phyloP scores from a whole-genome alignment of 2,888 invertebrate genomes.

The Torymus texanus region DNA sequence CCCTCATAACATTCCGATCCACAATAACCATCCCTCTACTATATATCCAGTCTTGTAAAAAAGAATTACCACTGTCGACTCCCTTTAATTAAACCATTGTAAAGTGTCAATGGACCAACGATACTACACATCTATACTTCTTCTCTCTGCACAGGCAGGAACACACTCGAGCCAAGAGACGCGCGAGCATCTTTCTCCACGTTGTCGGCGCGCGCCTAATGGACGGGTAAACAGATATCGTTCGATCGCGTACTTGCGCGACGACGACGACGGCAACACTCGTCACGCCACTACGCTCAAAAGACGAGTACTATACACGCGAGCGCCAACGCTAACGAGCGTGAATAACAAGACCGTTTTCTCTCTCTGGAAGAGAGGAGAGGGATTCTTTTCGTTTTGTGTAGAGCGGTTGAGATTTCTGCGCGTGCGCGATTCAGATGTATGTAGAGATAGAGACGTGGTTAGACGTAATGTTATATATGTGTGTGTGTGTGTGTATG shows the following conservation, averaged over 20 bases:
- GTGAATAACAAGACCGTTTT: constrained; percentile 40
- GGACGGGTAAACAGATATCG: constrained; percentile 52
- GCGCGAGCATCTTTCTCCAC: constrained; percentile 16
- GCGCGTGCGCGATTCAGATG: too few relatives aligned
- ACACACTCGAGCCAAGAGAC: not conserved
- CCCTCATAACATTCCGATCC: too few relatives aligned
- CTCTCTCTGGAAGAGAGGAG: not conserved
- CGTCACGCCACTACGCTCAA: constrained; percentile 27
- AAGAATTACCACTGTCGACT: too few relatives aligned
- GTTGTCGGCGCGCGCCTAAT: constrained; percentile 15
- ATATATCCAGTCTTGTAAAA: not conserved
- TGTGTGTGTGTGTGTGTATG: too few relatives aligned
- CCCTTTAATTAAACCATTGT: constrained; percentile 17
- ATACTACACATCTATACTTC: not conserved
- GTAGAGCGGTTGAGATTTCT: too few relatives aligned
- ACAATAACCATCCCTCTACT: not conserved
- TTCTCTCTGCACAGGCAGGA: too few relatives aligned
- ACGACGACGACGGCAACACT: not conserved
- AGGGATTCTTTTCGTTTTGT: too few relatives aligned
- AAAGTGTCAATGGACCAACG: not conserved
- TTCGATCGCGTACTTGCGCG: constrained; percentile 33
- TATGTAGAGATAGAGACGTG: too few relatives aligned
- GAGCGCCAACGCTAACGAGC: constrained; percentile 41
- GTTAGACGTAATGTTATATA: too few relatives aligned
- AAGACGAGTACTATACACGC: constrained; percentile 8